Evolutionary conservation across 2,888 invertebrate genomes (phyloP).

Genomic region (Ophraella communa): DNA sequence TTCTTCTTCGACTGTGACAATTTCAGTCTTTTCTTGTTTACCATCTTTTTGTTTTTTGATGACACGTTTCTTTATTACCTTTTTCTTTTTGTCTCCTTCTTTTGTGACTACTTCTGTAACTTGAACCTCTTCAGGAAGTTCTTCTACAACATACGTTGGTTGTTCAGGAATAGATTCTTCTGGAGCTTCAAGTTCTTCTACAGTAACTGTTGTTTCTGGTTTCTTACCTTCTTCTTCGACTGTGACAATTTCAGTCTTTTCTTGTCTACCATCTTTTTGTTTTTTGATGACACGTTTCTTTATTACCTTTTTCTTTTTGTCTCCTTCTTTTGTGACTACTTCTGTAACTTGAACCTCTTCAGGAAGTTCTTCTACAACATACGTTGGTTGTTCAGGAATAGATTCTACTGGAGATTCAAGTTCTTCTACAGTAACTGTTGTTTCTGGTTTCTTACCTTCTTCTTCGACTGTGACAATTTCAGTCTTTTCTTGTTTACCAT

Average conservation of each 20-base stretch:
- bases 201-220: slow-evolving; percentile 56
- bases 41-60: slow-evolving; percentile 57
- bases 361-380: slow-evolving; percentile 36
- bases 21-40: slow-evolving; percentile 56
- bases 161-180: slow-evolving; percentile 31
- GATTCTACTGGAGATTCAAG: slow-evolving; percentile 50
- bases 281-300: slow-evolving; percentile 47
- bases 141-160: slow-evolving; percentile 41
- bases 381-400: slow-evolving; percentile 15
- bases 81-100: slow-evolving; percentile 44
- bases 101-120: slow-evolving; percentile 41
- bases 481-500: slow-evolving; percentile 53
- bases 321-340: slow-evolving; percentile 52
- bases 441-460: slow-evolving; percentile 44
- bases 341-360: slow-evolving; percentile 44
- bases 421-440: slow-evolving; percentile 52
- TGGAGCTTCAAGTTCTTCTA: slow-evolving; percentile 52
- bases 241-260: slow-evolving; percentile 49
- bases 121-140: slow-evolving; percentile 47
- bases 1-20: slow-evolving; percentile 58
- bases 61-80: slow-evolving; percentile 54
- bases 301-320: slow-evolving; percentile 49
- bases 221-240: slow-evolving; percentile 54
- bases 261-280: slow-evolving; percentile 47
- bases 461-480: slow-evolving; percentile 55